Percentiles rank a stretch among this genome's conserved stretches.
Conservation (phyloP, 2,113 vertebrate species). For the Eclectus roratus region DNA sequence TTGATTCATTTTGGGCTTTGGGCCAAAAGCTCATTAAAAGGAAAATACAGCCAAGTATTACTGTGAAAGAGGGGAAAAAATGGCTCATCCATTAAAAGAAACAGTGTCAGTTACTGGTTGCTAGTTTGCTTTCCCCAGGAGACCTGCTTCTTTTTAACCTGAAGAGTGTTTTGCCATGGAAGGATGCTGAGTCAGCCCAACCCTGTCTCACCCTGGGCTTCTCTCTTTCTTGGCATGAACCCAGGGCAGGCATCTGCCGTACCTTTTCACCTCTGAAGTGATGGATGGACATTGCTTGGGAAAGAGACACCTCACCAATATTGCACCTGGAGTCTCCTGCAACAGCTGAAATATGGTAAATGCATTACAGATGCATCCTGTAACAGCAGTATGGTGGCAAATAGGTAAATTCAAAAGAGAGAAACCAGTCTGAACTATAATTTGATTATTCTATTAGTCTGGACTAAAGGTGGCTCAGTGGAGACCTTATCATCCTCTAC, state of each 20-base stretch:
- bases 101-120: constrained; percentile 23
- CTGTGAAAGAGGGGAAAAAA: constrained; percentile 37
- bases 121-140: constrained; percentile 42
- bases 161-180: background rate
- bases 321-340: background rate
- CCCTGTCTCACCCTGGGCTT: background rate
- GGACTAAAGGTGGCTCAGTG: background rate
- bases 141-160: background rate
- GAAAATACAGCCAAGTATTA: constrained; percentile 51
- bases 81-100: constrained; percentile 40
- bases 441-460: background rate
- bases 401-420: background rate
- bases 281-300: background rate
- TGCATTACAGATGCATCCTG: background rate
- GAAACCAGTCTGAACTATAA: background rate
- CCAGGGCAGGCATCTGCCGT: background rate
- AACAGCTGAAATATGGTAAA: background rate
- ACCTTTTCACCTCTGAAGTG: background rate
- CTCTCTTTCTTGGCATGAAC: background rate
- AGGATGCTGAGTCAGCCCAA: background rate
- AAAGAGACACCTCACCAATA: background rate
- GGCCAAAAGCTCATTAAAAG: constrained; percentile 69
- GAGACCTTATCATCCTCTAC: background rate
- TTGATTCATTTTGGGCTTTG: constrained; percentile 47
- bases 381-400: background rate